Conservation (phyloP, 2,888 invertebrate genomes). For the Pollenia labialis region DNA sequence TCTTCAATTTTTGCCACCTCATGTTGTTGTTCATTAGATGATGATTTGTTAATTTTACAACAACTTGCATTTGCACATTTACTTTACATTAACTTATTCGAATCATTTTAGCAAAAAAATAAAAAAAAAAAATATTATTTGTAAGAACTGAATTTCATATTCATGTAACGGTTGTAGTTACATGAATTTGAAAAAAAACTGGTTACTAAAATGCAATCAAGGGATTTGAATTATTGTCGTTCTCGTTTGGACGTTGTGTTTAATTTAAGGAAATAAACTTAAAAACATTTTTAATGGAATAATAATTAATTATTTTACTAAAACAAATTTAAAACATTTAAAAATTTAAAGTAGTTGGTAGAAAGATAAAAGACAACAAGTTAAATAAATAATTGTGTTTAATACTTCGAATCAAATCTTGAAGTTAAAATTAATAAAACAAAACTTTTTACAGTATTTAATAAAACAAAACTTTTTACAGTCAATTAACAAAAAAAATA, state of each 20-base stretch:
- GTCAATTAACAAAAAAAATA: too few species aligned
- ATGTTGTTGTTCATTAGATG: conserved; percentile 73
- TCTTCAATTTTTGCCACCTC: conserved; percentile 67
- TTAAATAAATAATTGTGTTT: too few species aligned
- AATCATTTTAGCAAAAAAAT: conserved; percentile 18
- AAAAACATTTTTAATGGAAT: neutral
- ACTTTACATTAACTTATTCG: too few species aligned
- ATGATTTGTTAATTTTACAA: conserved; percentile 63
- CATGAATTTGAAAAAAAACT: conserved; percentile 31
- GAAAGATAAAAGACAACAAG: too few species aligned
- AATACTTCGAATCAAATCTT: too few species aligned
- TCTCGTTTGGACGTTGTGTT: neutral
- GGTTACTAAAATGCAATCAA: conserved; percentile 44
- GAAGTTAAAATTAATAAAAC: too few species aligned
- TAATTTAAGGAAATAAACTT: neutral
- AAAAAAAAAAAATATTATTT: neutral
- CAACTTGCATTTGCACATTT: conserved; percentile 57
- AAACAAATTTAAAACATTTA: too few species aligned
- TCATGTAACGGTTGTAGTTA: neutral
- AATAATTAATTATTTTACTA: neutral
- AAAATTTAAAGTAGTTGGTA: too few species aligned
- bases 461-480: too few species aligned
- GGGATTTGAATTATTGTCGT: conserved; percentile 13
- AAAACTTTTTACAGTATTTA: too few species aligned
- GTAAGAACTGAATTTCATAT: conserved; percentile 23